Evolutionary conservation across 2,797 vertebrate species (phyloP), one percentile per base, ranked within the genome.

Genomic region (Bovichtus variegatus): DNA sequence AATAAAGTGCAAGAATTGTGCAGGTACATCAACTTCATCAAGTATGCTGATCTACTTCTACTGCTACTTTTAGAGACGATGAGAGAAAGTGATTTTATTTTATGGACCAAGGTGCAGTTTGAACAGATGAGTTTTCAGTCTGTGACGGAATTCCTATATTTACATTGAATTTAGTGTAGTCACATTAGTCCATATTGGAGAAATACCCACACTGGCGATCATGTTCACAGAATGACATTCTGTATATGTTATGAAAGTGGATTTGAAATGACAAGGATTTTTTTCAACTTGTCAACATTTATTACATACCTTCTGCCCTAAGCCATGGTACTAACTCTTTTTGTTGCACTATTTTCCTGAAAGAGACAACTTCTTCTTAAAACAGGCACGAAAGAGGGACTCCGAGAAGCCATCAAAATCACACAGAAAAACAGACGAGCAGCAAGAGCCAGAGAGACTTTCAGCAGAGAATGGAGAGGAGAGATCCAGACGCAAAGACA

Each of bases 261-360:
- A 70, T 84, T 91, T 96, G 87, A 94, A 94, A 94, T 93, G 79
- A 85, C 69, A 85, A 84, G 78, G 63, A 62, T 58, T 84, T 87
- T 89, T 90, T 71, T 73, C 64, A 85, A 80, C 86, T 89, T 92
- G 75, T 93, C 87, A 81, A 74, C 71, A 82, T 86, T 87, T 80
- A 82, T 93, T 80, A 89, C 88, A 83, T 91, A 86, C 86, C 76
- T 50, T 86, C 85, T 92, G 85, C 89, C 86, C 6, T 85, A 92
- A 87, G 91, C 85, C 92, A 91, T 97, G 96, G 97, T 98, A 99
- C 98, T 99, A 99, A 99, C 98, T 98, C 97, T 99, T 94, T 99
- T 99, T 99, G 97, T 99, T 98, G 97, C 98, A 98, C 98, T 99
- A 99, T 99, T 99, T 99, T 99, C 97, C 98, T 99, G 98, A 99